phyloP scores from a whole-genome alignment of 92 coral and sea anemone species.

The Bergia puertoricense region DNA sequence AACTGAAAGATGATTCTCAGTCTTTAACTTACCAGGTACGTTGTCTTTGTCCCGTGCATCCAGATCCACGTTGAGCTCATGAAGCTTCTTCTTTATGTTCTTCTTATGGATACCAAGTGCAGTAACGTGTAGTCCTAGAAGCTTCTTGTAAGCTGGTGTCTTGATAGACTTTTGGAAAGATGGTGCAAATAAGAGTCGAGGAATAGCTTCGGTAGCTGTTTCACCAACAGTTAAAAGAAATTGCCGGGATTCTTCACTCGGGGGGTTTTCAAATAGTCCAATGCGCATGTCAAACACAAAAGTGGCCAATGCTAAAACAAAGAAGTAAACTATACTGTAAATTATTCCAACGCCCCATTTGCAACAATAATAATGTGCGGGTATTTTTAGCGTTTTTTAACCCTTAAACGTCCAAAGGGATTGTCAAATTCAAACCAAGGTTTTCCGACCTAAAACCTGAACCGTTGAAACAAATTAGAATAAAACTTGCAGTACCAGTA shows the following conservation, averaged over 20 bases:
- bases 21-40: not conserved
- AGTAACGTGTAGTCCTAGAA: not conserved
- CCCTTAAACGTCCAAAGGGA: too few relatives aligned
- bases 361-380: too few relatives aligned
- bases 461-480: too few relatives aligned
- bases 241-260: not conserved
- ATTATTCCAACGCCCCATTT: too few relatives aligned
- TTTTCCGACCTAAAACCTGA: too few relatives aligned
- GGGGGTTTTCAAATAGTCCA: conserved; percentile 12
- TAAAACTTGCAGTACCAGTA: too few relatives aligned
- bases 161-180: not conserved
- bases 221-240: not conserved
- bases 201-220: not conserved
- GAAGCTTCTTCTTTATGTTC: not conserved
- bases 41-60: not conserved
- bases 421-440: too few relatives aligned
- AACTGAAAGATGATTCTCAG: too few relatives aligned
- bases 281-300: conserved; percentile 12
- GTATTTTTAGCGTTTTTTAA: too few relatives aligned
- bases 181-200: not conserved
- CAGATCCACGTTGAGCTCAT: not conserved
- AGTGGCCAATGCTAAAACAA: not conserved
- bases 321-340: too few relatives aligned
- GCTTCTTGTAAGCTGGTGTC: conserved; percentile 9
- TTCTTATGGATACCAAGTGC: not conserved